phyloP scores from a whole-genome alignment of 2,888 invertebrate genomes.

The Agrenia bidenticulata region DNA sequence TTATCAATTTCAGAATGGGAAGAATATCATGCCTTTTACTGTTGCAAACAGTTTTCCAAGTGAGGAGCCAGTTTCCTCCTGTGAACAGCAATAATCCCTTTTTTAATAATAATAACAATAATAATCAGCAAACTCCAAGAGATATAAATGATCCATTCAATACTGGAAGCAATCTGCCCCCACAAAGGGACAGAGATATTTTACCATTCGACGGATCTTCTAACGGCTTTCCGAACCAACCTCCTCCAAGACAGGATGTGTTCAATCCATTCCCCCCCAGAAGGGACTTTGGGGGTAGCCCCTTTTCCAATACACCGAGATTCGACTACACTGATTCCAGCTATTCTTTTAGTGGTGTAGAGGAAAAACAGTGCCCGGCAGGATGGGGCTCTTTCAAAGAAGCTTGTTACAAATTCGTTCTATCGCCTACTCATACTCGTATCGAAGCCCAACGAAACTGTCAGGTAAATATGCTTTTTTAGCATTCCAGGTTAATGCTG shows the following conservation, averaged over 20 bases:
- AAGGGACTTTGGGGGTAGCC: slow-evolving; percentile 19
- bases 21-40: too few relatives aligned
- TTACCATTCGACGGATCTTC: slow-evolving; percentile 26
- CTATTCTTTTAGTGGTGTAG: slow-evolving; percentile 35
- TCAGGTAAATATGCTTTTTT: slow-evolving; percentile 57
- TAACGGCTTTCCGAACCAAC: slow-evolving; percentile 13
- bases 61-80: not conserved
- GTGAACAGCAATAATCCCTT: not conserved
- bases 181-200: slow-evolving; percentile 5
- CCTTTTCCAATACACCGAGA: slow-evolving; percentile 29
- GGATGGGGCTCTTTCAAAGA: slow-evolving; percentile 81
- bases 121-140: slow-evolving; percentile 1
- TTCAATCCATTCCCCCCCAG: slow-evolving; percentile 36
- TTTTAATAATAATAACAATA: not conserved
- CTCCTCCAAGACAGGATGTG: slow-evolving; percentile 32
- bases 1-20: too few relatives aligned
- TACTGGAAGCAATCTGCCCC: slow-evolving; percentile 27
- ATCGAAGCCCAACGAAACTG: slow-evolving; percentile 82
- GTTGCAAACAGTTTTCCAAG: not conserved
- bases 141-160: slow-evolving; percentile 18
- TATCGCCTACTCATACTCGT: slow-evolving; percentile 76
- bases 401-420: slow-evolving; percentile 85
- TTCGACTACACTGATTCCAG: slow-evolving; percentile 38
- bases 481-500: too few relatives aligned
- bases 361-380: slow-evolving; percentile 69